Percentiles rank a stretch among this genome's conserved stretches.
phyloP scores from a whole-genome alignment of 2,113 vertebrate genomes.

The Numenius arquata region DNA sequence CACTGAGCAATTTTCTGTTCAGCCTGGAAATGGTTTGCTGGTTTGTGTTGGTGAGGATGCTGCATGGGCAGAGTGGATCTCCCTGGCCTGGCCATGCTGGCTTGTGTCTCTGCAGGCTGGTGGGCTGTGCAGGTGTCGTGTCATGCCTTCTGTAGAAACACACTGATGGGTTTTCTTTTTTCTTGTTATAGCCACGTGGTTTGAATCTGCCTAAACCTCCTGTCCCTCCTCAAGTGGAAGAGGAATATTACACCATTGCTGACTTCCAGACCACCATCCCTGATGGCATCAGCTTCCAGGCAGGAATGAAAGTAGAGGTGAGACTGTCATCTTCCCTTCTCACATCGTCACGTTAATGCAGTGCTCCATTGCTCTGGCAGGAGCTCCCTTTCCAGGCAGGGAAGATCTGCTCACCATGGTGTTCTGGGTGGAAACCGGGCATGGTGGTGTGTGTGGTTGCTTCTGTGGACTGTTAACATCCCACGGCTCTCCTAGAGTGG shows the following conservation, averaged over 20 bases:
- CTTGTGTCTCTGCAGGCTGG: background rate
- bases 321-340: background rate
- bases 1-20: background rate
- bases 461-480: background rate
- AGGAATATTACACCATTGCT: slow-evolving; percentile 97
- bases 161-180: background rate
- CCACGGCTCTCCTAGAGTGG: background rate
- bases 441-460: background rate
- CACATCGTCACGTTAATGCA: background rate
- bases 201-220: slow-evolving; percentile 93
- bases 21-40: background rate
- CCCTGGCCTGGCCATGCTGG: background rate
- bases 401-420: background rate
- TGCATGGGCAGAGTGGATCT: background rate
- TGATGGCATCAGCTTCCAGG: slow-evolving; percentile 97
- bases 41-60: background rate
- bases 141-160: background rate
- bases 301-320: slow-evolving; percentile 96
- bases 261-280: slow-evolving; percentile 98
- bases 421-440: background rate
- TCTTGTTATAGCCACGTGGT: slow-evolving; percentile 85
- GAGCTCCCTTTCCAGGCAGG: background rate
- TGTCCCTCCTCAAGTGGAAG: slow-evolving; percentile 91
- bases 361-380: background rate
- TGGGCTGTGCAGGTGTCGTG: background rate